Evolutionary conservation across 1,140 invertebrate species (phyloP).

Genomic region (Ruditapes philippinarum): DNA sequence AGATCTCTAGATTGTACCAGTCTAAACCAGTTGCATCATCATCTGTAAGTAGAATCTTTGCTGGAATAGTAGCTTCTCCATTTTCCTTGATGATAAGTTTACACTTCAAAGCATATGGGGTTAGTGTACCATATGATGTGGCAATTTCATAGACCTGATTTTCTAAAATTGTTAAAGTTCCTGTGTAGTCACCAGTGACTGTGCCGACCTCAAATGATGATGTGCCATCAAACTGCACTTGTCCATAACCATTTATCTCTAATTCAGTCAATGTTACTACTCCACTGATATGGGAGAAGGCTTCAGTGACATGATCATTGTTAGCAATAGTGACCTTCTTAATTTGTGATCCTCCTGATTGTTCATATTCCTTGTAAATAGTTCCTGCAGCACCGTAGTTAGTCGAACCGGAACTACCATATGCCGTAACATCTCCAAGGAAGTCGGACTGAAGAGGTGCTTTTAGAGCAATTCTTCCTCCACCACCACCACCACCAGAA

Average conservation of each 20-base stretch:
- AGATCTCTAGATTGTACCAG: conserved; percentile 70
- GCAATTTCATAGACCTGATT: conserved; percentile 73
- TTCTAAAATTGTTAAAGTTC: conserved; percentile 65
- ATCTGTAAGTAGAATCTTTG: conserved; percentile 76
- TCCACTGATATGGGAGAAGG: conserved; percentile 65
- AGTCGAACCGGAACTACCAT: conserved; percentile 70
- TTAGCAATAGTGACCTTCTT: conserved; percentile 73
- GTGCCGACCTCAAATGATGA: conserved; percentile 60
- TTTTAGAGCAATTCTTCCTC: conserved; percentile 74
- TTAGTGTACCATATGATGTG: conserved; percentile 76
- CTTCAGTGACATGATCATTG: conserved; percentile 21
- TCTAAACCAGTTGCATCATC: conserved; percentile 59
- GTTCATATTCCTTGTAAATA: conserved; percentile 70
- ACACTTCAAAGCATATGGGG: conserved; percentile 76
- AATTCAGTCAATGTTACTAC: conserved; percentile 62
- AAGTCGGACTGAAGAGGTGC: conserved; percentile 69
- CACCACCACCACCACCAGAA: conserved; percentile 73
- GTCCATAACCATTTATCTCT: conserved; percentile 65
- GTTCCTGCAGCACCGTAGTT: conserved; percentile 76
- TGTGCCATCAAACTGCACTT: conserved; percentile 63
- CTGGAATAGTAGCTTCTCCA: conserved; percentile 70
- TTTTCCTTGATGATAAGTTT: conserved; percentile 72
- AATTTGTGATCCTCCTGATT: conserved; percentile 70
- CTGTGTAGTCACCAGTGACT: conserved; percentile 77
- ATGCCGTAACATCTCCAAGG: conserved; percentile 64